These are phyloP conservation scores for Malacoctenus gilli DNA, from an alignment of 2,797 vertebrate genomes.

Conservation along the genomic window DNA sequence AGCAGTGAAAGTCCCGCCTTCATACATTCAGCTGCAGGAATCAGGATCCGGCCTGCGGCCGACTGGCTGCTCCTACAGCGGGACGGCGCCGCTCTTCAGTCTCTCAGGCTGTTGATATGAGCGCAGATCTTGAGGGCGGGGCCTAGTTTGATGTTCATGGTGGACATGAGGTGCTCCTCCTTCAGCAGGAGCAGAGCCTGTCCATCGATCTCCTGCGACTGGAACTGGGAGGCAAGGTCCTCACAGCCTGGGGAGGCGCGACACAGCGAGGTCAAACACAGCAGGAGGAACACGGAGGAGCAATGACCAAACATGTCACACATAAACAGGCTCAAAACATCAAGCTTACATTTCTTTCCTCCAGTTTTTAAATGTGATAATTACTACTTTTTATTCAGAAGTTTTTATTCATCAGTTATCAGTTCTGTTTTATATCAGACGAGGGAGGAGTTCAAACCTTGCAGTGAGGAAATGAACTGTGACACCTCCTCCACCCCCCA, in stretches of 20 bases:
- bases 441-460: conserved; percentile 90
- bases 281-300: background rate
- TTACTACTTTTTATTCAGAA: too few species aligned
- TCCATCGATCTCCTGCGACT: conserved; percentile 97
- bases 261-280: too few species aligned
- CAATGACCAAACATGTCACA: too few species aligned
- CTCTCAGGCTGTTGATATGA: conserved; percentile 93
- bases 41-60: too few species aligned
- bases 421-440: too few species aligned
- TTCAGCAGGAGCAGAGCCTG: conserved; percentile 96
- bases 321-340: too few species aligned
- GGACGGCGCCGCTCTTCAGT: too few species aligned
- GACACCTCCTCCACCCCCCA: conserved; percentile 97
- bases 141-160: conserved; percentile 99
- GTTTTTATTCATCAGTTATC: too few species aligned
- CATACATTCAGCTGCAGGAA: conserved; percentile 34
- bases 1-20: background rate
- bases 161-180: conserved; percentile 98
- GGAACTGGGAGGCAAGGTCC: conserved; percentile 93
- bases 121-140: conserved; percentile 98
- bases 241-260: conserved; percentile 86
- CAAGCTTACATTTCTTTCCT: too few species aligned
- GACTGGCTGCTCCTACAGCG: too few species aligned
- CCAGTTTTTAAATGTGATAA: too few species aligned
- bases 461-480: conserved; percentile 93